phyloP scores from a whole-genome alignment of 2,113 vertebrate genomes.

The Oceanites oceanicus region DNA sequence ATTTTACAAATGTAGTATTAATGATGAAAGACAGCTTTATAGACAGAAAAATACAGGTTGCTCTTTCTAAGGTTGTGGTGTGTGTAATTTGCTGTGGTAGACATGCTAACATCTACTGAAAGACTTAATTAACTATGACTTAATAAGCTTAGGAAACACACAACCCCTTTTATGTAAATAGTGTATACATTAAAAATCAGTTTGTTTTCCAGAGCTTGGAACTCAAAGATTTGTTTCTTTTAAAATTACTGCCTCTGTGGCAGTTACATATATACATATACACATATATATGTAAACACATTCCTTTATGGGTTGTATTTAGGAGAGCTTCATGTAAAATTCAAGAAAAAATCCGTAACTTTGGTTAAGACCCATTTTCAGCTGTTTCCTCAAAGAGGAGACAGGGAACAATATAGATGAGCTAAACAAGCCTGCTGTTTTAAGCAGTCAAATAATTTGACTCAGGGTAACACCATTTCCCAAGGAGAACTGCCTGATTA shows the following conservation, averaged over 20 bases:
- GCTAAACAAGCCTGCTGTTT: neutral
- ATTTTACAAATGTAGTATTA: neutral
- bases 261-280: too few relatives aligned
- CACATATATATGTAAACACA: too few relatives aligned
- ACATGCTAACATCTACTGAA: neutral
- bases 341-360: neutral
- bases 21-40: neutral
- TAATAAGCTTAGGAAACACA: neutral
- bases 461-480: neutral
- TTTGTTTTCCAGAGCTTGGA: neutral
- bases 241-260: neutral
- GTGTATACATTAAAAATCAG: neutral
- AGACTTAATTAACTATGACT: neutral
- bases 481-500: neutral
- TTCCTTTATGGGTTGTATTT: neutral
- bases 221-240: neutral
- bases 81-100: neutral
- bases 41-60: neutral
- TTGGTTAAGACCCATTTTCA: neutral
- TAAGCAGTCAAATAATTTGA: neutral
- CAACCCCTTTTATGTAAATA: neutral
- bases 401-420: neutral
- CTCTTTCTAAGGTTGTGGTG: neutral
- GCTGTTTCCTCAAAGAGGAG: neutral
- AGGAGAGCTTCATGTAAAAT: neutral